Conservation (phyloP, 35 echinoderm and acorn worm species). For the Amphiura filiformis region DNA sequence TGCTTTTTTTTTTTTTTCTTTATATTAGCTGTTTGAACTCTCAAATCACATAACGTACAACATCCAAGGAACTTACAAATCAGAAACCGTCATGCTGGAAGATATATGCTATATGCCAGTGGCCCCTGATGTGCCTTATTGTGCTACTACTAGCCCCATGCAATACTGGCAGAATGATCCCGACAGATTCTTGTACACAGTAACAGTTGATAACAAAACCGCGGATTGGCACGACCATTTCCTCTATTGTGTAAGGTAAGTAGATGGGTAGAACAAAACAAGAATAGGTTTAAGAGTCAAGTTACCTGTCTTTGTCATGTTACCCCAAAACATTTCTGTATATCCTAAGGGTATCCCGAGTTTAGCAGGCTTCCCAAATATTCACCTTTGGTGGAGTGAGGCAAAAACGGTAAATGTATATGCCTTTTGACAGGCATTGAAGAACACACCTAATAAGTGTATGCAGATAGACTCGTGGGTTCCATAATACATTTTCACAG, state of each 20-base stretch:
- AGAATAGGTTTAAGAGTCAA: background rate
- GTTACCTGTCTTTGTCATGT: background rate
- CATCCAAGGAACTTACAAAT: background rate
- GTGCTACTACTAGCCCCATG: slow-evolving; percentile 31
- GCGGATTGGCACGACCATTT: slow-evolving; percentile 75
- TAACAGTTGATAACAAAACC: background rate
- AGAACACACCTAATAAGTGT: too few relatives aligned
- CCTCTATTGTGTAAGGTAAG: slow-evolving; percentile 67
- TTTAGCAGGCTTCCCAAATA: background rate
- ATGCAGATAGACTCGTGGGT: too few relatives aligned
- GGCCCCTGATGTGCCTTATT: slow-evolving; percentile 19
- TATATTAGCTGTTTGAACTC: slow-evolving; percentile 5
- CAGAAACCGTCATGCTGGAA: slow-evolving; percentile 10
- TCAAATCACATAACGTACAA: slow-evolving; percentile 18
- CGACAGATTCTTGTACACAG: background rate
- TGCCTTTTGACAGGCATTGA: too few relatives aligned
- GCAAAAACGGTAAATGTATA: too few relatives aligned
- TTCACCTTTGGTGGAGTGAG: too few relatives aligned
- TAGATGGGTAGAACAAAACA: too few relatives aligned
- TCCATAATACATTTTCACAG: too few relatives aligned
- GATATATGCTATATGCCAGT: slow-evolving; percentile 66
- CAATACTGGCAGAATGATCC: slow-evolving; percentile 52
- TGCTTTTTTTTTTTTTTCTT: background rate
- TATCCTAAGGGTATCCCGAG: background rate
- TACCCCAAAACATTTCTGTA: background rate